Percentiles rank a stretch among this genome's conserved stretches.
These are phyloP conservation scores for Herpailurus yagouaroundi DNA, from an alignment of 2,113 vertebrate genomes.

Conservation along the genomic window DNA sequence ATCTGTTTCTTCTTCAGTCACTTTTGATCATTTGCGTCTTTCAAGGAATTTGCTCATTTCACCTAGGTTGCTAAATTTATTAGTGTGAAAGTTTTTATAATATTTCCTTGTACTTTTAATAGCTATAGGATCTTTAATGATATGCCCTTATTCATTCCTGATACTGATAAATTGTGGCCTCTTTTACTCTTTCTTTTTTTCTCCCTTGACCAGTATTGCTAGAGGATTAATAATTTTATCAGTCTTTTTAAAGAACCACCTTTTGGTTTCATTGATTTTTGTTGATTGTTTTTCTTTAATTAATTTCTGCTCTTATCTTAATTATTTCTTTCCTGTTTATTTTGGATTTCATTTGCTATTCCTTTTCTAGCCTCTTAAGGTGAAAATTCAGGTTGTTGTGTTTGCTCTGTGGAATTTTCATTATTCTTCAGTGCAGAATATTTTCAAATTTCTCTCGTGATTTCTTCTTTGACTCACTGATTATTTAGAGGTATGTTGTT, in stretches of 20 bases:
- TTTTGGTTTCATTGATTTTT: not conserved
- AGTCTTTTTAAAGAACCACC: not conserved
- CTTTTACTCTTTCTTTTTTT: not conserved
- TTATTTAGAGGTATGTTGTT: not conserved
- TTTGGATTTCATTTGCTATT: not conserved
- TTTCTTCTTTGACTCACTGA: not conserved
- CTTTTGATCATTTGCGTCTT: not conserved
- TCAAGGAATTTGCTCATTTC: not conserved
- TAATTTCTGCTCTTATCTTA: not conserved
- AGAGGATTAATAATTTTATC: not conserved
- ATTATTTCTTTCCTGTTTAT: not conserved
- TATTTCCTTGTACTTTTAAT: not conserved
- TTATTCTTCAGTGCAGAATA: not conserved
- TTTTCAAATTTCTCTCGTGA: not conserved
- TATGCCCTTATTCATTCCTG: not conserved
- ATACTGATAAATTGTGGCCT: not conserved
- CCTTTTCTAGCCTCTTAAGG: not conserved
- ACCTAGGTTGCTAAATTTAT: not conserved
- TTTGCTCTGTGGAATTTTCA: not conserved
- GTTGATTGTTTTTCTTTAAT: not conserved
- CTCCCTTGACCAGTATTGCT: not conserved
- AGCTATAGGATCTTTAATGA: not conserved
- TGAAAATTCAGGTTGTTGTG: not conserved
- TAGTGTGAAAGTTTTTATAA: not conserved
- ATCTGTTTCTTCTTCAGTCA: not conserved